These are phyloP conservation scores for Coptotermes formosanus DNA, from an alignment of 1,140 invertebrate species.

Conservation along the genomic window DNA sequence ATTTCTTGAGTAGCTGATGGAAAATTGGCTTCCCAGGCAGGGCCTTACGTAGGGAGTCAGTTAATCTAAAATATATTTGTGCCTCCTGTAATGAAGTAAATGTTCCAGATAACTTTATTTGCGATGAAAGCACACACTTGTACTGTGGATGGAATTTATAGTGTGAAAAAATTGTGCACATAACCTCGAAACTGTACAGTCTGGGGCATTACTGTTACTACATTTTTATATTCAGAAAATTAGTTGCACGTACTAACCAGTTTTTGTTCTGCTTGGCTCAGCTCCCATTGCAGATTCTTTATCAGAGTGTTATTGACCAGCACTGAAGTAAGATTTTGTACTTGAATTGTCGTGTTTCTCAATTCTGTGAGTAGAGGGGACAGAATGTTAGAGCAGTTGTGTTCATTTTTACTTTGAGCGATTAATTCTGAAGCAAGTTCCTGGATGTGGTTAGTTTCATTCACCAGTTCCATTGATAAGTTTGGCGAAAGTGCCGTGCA, in stretches of 20 bases:
- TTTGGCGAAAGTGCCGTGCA: background rate
- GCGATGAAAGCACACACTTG: background rate
- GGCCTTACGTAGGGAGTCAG: background rate
- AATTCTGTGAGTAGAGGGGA: background rate
- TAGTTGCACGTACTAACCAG: background rate
- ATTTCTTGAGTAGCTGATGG: too few species aligned
- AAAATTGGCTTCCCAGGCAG: too few species aligned
- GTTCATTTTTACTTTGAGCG: background rate
- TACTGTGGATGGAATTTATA: background rate
- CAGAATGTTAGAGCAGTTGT: background rate
- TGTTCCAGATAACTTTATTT: background rate
- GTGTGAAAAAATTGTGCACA: background rate
- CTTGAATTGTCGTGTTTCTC: background rate
- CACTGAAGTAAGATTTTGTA: background rate
- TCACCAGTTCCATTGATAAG: background rate
- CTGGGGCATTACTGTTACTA: background rate
- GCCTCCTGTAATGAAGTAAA: background rate
- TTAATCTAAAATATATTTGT: background rate
- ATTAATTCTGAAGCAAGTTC: background rate
- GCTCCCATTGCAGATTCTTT: background rate
- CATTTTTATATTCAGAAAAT: background rate
- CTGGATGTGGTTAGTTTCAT: background rate
- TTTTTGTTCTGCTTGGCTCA: background rate
- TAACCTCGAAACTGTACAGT: background rate
- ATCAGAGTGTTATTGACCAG: background rate